Evolutionary conservation across 2,797 vertebrate species (phyloP).

Genomic region (Helostoma temminkii): DNA sequence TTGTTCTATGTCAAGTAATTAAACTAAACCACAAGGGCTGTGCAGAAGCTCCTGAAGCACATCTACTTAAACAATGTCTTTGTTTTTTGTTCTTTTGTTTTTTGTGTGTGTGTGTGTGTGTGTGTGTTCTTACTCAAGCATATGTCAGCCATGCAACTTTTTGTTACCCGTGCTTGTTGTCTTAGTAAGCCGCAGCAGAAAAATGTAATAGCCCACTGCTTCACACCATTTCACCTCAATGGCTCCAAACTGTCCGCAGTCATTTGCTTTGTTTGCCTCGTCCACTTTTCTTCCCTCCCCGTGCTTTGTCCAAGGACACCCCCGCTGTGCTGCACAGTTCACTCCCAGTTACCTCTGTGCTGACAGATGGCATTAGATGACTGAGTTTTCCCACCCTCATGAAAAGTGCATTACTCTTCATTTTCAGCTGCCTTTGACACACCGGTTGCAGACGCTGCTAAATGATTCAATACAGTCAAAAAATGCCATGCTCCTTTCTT

Average conservation of each 20-base stretch:
- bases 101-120: too few species aligned
- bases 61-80: conserved; percentile 11
- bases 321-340: conserved; percentile 40
- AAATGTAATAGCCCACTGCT: conserved; percentile 64
- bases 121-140: conserved; percentile 10
- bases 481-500: not conserved
- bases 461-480: conserved; percentile 29
- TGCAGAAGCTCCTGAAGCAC: conserved; percentile 8
- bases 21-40: conserved; percentile 16
- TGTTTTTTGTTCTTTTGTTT: conserved; percentile 16
- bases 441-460: conserved; percentile 25
- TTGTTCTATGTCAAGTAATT: conserved; percentile 15
- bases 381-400: conserved; percentile 54
- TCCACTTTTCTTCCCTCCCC: conserved; percentile 48
- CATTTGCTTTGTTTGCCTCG: conserved; percentile 55
- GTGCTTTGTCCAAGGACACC: conserved; percentile 68
- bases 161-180: conserved; percentile 51
- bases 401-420: conserved; percentile 76
- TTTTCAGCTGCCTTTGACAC: conserved; percentile 55
- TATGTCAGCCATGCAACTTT: conserved; percentile 58
- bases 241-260: conserved; percentile 40
- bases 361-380: conserved; percentile 75
- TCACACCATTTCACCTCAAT: conserved; percentile 55
- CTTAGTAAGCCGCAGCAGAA: conserved; percentile 37
- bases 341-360: conserved; percentile 45